Percentiles rank a stretch among this genome's conserved stretches.
Evolutionary conservation across 64 coral and sea anemone genomes (phyloP).

Genomic region (Montipora sp.): DNA sequence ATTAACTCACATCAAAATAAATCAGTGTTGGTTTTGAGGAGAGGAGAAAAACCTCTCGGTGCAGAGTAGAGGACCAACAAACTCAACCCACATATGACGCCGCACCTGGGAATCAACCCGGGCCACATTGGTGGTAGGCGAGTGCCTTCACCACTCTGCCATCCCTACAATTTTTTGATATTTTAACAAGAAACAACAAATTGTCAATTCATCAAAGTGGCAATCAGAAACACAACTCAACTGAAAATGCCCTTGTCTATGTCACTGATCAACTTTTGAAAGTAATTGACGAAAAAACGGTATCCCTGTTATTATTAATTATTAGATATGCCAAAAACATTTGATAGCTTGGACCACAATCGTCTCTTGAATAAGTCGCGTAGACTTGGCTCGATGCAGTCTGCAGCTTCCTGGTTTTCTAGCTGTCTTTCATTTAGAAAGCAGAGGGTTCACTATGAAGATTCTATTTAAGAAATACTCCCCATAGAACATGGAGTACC

Average conservation of each 20-base stretch:
- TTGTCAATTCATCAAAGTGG: no score
- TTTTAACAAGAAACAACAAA: no score
- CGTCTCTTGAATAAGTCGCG: not conserved
- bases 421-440: not conserved
- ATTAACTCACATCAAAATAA: no score
- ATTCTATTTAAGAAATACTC: not conserved
- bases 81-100: no score
- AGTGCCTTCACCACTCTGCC: no score
- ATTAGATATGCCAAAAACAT: not conserved
- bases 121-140: no score
- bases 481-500: not conserved
- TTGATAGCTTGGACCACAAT: slow-evolving; percentile 4
- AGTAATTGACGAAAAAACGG: not conserved
- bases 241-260: not conserved
- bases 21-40: no score
- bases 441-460: not conserved
- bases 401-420: slow-evolving; percentile 4
- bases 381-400: not conserved
- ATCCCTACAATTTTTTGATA: no score
- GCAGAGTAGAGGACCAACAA: no score
- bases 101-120: no score
- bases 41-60: no score
- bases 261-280: not conserved
- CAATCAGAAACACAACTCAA: no score
- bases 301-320: not conserved